Percentiles rank a stretch among this genome's conserved stretches.
These are phyloP conservation scores for Thereuonema tuberculata DNA, from an alignment of 1,140 invertebrate species.

Conservation along the genomic window DNA sequence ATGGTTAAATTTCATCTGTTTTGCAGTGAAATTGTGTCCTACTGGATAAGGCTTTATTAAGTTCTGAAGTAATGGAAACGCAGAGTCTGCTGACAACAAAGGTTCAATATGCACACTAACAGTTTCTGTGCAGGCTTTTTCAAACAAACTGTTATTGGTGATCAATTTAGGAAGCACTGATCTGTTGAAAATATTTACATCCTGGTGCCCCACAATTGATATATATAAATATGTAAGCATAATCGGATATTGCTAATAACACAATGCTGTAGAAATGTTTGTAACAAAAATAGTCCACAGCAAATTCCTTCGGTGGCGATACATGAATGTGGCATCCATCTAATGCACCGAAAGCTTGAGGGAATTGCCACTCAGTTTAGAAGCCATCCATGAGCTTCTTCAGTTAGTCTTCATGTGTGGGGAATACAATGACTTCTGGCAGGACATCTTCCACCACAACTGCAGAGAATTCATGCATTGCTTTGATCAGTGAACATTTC, in stretches of 20 bases:
- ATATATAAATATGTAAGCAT: not conserved
- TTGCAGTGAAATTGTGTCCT: not conserved
- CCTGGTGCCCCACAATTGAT: constrained; percentile 4
- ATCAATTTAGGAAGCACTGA: not conserved
- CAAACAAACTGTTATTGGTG: not conserved
- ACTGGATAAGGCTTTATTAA: constrained; percentile 2
- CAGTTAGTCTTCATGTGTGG: not conserved
- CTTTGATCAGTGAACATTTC: not conserved
- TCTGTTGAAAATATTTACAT: not conserved
- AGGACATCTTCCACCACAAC: not conserved
- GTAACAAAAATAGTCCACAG: constrained; percentile 5
- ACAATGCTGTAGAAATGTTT: not conserved
- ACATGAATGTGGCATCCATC: not conserved
- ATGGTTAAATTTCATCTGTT: not conserved
- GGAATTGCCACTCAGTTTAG: not conserved
- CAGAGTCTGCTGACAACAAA: not conserved
- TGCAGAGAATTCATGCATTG: not conserved
- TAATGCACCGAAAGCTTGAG: not conserved
- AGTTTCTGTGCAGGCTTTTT: not conserved
- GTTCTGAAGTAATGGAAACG: not conserved
- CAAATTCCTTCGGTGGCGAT: constrained; percentile 3
- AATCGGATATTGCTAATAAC: not conserved
- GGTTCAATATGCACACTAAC: not conserved
- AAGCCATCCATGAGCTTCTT: not conserved
- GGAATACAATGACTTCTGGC: not conserved